Percentiles rank a stretch among this genome's conserved stretches.
Evolutionary conservation across 1,140 invertebrate genomes (phyloP).

Genomic region (Cotesia typhae): DNA sequence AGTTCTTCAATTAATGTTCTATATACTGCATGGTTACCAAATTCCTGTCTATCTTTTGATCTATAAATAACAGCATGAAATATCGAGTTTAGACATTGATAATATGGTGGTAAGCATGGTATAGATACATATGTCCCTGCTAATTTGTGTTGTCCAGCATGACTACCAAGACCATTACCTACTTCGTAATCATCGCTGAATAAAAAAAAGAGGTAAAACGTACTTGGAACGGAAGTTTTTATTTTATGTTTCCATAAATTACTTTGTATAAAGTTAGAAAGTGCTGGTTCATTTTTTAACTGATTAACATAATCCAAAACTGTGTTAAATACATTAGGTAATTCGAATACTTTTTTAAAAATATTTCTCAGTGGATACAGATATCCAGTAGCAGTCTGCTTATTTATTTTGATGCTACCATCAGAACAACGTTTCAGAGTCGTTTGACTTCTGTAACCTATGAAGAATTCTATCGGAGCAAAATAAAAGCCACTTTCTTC

Average conservation of each 20-base stretch:
- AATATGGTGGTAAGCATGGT: slow-evolving; percentile 40
- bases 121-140: slow-evolving; percentile 41
- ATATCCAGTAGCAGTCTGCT: slow-evolving; percentile 18
- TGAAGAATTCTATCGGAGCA: slow-evolving; percentile 11
- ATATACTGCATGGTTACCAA: slow-evolving; percentile 39
- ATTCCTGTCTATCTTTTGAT: slow-evolving; percentile 38
- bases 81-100: slow-evolving; percentile 34
- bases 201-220: slow-evolving; percentile 38
- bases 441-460: slow-evolving; percentile 3
- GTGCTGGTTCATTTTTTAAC: slow-evolving; percentile 32
- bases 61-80: slow-evolving; percentile 41
- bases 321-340: slow-evolving; percentile 19
- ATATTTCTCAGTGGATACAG: slow-evolving; percentile 29
- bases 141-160: slow-evolving; percentile 41
- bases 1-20: slow-evolving; percentile 41
- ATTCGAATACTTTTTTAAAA: slow-evolving; percentile 30
- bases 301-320: neutral
- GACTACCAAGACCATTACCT: slow-evolving; percentile 42
- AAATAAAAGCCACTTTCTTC: slow-evolving; percentile 10
- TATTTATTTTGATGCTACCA: neutral
- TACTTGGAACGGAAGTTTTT: slow-evolving; percentile 20
- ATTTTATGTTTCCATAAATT: slow-evolving; percentile 30
- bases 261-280: slow-evolving; percentile 40
- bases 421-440: slow-evolving; percentile 5
- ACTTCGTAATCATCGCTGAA: slow-evolving; percentile 46